phyloP scores from a whole-genome alignment of 2,113 vertebrate species.

The Clarias gariepinus region DNA sequence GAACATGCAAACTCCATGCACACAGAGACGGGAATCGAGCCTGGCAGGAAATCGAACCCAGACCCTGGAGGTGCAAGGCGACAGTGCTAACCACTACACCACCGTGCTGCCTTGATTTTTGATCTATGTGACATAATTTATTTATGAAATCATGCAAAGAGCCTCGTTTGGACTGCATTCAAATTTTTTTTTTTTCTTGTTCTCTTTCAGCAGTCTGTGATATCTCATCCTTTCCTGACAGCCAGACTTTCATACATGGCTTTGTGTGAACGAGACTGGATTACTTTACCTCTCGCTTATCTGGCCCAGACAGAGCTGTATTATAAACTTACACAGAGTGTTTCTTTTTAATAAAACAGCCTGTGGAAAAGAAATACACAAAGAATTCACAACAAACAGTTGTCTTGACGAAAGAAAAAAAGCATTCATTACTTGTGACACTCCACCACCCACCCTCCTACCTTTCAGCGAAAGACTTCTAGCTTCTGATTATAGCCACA shows the following conservation, averaged over 20 bases:
- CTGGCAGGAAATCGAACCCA: too few species aligned
- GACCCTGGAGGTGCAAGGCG: too few species aligned
- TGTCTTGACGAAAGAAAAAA: neutral
- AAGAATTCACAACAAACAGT: neutral
- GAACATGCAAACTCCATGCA: too few species aligned
- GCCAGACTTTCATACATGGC: neutral
- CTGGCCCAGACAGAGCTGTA: neutral
- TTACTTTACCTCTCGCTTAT: constrained; percentile 5
- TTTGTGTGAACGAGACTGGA: neutral
- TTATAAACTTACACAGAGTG: neutral
- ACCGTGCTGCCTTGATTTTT: too few species aligned
- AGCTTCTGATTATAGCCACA: constrained; percentile 8
- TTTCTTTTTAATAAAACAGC: neutral
- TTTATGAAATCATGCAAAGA: neutral
- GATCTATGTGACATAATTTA: neutral
- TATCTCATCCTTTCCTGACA: neutral
- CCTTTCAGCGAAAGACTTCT: neutral
- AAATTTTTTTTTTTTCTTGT: neutral
- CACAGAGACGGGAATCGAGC: too few species aligned
- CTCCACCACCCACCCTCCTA: too few species aligned
- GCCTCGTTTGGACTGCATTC: neutral
- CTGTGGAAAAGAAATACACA: neutral
- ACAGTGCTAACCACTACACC: too few species aligned
- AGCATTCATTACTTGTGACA: neutral
- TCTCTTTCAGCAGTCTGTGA: neutral